phyloP scores from a whole-genome alignment of 2,113 vertebrate species.

The Ptyas mucosa region DNA sequence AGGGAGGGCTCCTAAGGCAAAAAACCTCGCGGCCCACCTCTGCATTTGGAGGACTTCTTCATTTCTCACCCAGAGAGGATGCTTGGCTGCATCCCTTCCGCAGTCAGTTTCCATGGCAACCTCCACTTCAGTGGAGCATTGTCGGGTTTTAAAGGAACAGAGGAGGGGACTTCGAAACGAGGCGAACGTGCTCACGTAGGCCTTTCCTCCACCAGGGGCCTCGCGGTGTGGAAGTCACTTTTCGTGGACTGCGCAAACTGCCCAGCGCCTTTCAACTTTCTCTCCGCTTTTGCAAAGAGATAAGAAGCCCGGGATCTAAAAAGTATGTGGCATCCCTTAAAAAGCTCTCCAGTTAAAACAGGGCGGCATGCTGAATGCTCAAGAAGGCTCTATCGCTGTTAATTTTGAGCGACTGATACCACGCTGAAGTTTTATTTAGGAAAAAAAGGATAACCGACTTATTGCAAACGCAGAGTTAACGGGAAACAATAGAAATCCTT shows the following conservation, averaged over 20 bases:
- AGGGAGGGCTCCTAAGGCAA: not conserved
- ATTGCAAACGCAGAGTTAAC: not conserved
- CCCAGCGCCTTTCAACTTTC: not conserved
- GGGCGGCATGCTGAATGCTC: not conserved
- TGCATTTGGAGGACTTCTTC: no score
- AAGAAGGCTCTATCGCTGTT: not conserved
- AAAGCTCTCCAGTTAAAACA: not conserved
- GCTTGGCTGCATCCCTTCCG: not conserved
- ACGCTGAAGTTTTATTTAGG: not conserved
- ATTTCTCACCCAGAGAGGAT: not conserved
- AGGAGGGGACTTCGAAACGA: not conserved
- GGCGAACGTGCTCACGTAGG: not conserved
- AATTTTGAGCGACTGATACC: not conserved
- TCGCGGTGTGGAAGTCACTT: no score
- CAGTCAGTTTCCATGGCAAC: conserved; percentile 7
- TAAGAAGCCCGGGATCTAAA: not conserved
- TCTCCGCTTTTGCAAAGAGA: no score
- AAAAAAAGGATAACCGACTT: not conserved
- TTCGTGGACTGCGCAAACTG: not conserved
- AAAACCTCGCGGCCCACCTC: not conserved
- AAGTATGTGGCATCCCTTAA: not conserved
- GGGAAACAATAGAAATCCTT: not conserved
- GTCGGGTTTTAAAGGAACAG: not conserved
- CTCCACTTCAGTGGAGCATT: not conserved
- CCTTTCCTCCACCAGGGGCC: not conserved